Percentiles rank a stretch among this genome's conserved stretches.
Evolutionary conservation across 1,140 invertebrate species (phyloP).

Genomic region (Ectropis grisescens): DNA sequence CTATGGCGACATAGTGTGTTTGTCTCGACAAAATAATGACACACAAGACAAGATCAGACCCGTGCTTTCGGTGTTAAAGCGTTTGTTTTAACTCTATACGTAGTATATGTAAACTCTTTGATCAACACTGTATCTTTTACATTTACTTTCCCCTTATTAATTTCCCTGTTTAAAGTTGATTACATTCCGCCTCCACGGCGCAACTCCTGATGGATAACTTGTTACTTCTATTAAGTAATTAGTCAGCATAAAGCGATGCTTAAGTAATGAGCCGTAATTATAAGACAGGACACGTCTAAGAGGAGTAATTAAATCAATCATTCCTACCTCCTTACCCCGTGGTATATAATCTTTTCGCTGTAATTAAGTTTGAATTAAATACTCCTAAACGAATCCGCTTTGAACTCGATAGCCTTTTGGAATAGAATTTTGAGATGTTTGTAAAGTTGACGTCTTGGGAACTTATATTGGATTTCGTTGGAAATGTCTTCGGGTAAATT

Average conservation of each 20-base stretch:
- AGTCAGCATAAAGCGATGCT: slow-evolving; percentile 62
- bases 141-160: too few species aligned
- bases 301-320: slow-evolving; percentile 69
- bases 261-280: slow-evolving; percentile 67
- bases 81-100: too few species aligned
- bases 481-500: too few species aligned
- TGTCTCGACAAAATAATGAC: too few species aligned
- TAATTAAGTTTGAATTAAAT: slow-evolving; percentile 58
- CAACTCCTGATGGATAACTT: slow-evolving; percentile 59
- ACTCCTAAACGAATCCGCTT: slow-evolving; percentile 26
- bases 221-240: slow-evolving; percentile 68
- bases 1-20: too few species aligned
- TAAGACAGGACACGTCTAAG: slow-evolving; percentile 64
- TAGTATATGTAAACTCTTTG: too few species aligned
- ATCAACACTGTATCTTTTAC: too few species aligned
- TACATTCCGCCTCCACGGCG: slow-evolving; percentile 45
- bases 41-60: too few species aligned
- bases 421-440: slow-evolving; percentile 21
- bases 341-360: slow-evolving; percentile 62
- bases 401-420: slow-evolving; percentile 26
- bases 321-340: slow-evolving; percentile 47
- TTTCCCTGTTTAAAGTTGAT: slow-evolving; percentile 48
- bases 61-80: too few species aligned
- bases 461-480: slow-evolving; percentile 22
- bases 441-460: slow-evolving; percentile 14